Conservation (phyloP, 2,888 invertebrate species). For the Epinotia brunnichana region DNA sequence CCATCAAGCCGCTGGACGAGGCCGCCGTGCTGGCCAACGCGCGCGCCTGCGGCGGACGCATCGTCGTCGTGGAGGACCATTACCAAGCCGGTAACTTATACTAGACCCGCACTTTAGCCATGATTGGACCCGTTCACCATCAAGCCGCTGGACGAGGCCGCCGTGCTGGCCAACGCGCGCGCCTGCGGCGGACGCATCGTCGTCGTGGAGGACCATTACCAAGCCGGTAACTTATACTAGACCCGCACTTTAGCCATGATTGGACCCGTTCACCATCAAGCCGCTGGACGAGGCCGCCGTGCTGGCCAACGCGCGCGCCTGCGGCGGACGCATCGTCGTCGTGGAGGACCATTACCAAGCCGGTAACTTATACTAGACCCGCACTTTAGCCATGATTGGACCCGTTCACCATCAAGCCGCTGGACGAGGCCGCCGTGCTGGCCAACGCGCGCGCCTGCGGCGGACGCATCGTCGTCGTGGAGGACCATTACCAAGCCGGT, state of each 20-base stretch:
- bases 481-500: conserved; percentile 98
- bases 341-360: conserved; percentile 99
- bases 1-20: conserved; percentile 96
- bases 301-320: conserved; percentile 88
- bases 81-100: conserved; percentile 90
- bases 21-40: conserved; percentile 90
- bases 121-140: conserved; percentile 96
- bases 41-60: conserved; percentile 89
- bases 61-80: conserved; percentile 98
- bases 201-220: conserved; percentile 99
- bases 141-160: conserved; percentile 94
- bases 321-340: conserved; percentile 92
- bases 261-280: conserved; percentile 98
- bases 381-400: conserved; percentile 83
- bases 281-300: conserved; percentile 94
- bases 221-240: conserved; percentile 85
- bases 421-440: conserved; percentile 91
- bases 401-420: conserved; percentile 97
- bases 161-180: conserved; percentile 89
- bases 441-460: conserved; percentile 90
- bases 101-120: too few species aligned
- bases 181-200: conserved; percentile 92
- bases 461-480: conserved; percentile 94
- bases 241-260: too few species aligned
- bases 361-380: conserved; percentile 75